Percentiles rank a stretch among this genome's conserved stretches.
Conservation (phyloP, 2,888 invertebrate genomes). For the Pristionchus maxplancki region DNA sequence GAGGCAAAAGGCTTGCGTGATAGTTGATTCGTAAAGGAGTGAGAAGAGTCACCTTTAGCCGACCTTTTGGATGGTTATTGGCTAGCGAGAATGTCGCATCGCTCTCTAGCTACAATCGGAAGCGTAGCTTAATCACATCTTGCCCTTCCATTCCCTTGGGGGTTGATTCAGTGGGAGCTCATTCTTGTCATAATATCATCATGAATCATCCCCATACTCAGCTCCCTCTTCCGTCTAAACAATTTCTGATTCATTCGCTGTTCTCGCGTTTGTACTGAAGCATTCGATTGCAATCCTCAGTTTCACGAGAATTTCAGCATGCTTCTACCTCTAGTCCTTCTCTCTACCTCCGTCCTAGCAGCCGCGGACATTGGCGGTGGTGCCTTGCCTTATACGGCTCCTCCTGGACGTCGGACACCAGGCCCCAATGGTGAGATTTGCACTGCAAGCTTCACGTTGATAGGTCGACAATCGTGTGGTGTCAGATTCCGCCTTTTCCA, state of each 20-base stretch:
- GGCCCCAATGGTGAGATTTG: not conserved
- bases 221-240: not conserved
- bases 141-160: not conserved
- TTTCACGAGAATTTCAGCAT: not conserved
- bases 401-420: not conserved
- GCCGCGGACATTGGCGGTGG: not conserved
- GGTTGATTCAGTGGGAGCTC: not conserved
- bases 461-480: too few relatives aligned
- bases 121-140: not conserved
- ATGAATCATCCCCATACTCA: not conserved
- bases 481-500: too few relatives aligned
- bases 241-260: not conserved
- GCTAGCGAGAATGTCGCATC: too few relatives aligned
- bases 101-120: not conserved
- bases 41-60: not conserved
- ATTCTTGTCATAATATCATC: not conserved
- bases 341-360: not conserved
- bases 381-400: not conserved
- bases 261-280: not conserved
- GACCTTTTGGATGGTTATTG: not conserved
- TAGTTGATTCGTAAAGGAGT: slow-evolving; percentile 24
- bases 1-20: not conserved
- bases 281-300: not conserved
- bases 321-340: not conserved
- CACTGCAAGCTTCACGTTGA: too few relatives aligned